Base-by-base conservation (phyloP, 2,888 invertebrate genomes). In the Melanophora roralis region DNA sequence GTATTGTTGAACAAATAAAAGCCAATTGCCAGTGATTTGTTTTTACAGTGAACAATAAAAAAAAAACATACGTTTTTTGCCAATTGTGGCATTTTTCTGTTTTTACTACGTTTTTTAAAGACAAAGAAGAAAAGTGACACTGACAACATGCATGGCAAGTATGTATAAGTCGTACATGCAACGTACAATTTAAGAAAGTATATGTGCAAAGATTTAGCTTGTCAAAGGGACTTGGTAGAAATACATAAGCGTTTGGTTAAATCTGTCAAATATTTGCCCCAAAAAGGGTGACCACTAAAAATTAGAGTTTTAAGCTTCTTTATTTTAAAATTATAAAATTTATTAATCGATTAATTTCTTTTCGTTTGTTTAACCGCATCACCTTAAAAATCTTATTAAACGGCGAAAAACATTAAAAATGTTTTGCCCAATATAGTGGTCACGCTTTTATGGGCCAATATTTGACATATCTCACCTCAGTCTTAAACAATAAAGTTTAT, bases 111-210 rank as follows among this genome's bases (percentile, higher is more conserved):
- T 60, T 55, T 55, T 38, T 21, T 1, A 34, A 32, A 14, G 6
- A 11, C 5, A 32, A 4, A 43, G 45, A 55, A 36, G 34, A 51
- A 40, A 53, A 45, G 21, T n/a, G 34, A 55, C 11, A 55, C 53
- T 67, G 67, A 45, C 67, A 60, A 69, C 62, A 69, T 76, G 23
- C 19, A 43, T 57, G 62, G n/a, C n/a, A n/a, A n/a, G n/a, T n/a
- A n/a, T n/a, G n/a, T n/a, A n/a, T n/a, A n/a, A n/a, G n/a, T n/a
- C 14, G 14, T 45, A 53, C 51, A 72, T 53, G 53, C 43, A 34
- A 45, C 53, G 23, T 36, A 45, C 36, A n/a, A n/a, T n/a, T n/a
- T n/a, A n/a, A n/a, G n/a, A n/a, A n/a, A n/a, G n/a, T n/a, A n/a
- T n/a, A n/a, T n/a, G n/a, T 53, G 34, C 34, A 34, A 19, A 45